phyloP scores from a whole-genome alignment of 2,113 vertebrate species.

The Ancistrus triradiatus region DNA sequence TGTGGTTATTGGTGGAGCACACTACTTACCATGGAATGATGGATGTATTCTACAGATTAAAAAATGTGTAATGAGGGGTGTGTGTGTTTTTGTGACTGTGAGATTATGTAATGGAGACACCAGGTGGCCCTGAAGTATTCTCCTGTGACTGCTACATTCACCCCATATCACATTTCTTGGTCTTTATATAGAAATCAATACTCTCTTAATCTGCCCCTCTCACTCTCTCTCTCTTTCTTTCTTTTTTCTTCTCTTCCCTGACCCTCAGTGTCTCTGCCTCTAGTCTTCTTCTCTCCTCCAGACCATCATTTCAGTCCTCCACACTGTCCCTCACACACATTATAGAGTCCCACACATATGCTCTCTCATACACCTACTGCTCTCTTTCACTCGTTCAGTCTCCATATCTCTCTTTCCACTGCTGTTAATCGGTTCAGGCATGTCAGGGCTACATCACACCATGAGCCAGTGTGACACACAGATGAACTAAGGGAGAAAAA shows the following conservation, averaged over 20 bases:
- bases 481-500: neutral
- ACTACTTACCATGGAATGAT: too few relatives aligned
- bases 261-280: neutral
- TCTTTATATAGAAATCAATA: constrained; percentile 76
- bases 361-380: constrained; percentile 11
- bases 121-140: constrained; percentile 29
- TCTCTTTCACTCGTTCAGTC: constrained; percentile 8
- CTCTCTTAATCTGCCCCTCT: constrained; percentile 60
- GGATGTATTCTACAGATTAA: too few relatives aligned
- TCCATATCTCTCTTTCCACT: neutral
- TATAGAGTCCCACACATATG: neutral
- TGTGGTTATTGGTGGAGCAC: too few relatives aligned
- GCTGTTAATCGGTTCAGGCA: constrained; percentile 55
- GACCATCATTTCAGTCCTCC: constrained; percentile 21
- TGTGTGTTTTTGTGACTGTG: constrained; percentile 3
- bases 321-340: constrained; percentile 8
- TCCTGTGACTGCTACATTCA: constrained; percentile 33
- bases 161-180: constrained; percentile 64
- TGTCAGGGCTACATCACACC: constrained; percentile 53
- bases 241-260: constrained; percentile 39
- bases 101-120: constrained; percentile 56
- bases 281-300: constrained; percentile 24
- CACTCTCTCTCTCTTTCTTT: constrained; percentile 24
- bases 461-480: neutral
- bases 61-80: neutral